Evolutionary conservation across 2,797 vertebrate species (phyloP).

Genomic region (Acomys russatus): DNA sequence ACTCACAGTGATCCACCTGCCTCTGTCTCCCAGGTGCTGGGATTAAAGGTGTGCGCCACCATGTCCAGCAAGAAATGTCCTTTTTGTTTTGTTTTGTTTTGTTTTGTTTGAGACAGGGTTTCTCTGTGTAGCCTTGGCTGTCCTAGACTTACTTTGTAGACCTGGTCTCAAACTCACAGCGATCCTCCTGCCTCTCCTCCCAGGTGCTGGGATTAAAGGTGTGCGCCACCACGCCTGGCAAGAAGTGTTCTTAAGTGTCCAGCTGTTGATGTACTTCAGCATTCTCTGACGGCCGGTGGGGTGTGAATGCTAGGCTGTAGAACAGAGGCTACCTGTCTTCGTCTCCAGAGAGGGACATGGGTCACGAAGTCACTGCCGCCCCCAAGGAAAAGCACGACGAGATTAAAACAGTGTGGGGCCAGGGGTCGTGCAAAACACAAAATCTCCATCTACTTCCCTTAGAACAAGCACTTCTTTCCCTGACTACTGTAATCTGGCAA

Average conservation of each 20-base stretch:
- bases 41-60: too few relatives aligned
- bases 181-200: too few relatives aligned
- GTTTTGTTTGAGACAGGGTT: too few relatives aligned
- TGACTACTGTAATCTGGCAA: slow-evolving; percentile 14
- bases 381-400: background rate
- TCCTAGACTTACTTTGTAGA: too few relatives aligned
- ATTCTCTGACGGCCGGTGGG: background rate
- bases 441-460: background rate
- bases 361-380: background rate
- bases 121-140: too few relatives aligned
- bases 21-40: too few relatives aligned
- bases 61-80: background rate
- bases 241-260: slow-evolving; percentile 11
- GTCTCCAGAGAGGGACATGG: slow-evolving; percentile 35
- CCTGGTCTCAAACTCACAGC: too few relatives aligned
- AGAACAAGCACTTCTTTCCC: background rate
- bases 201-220: too few relatives aligned
- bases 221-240: too few relatives aligned
- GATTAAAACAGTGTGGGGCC: background rate
- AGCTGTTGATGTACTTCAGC: slow-evolving; percentile 2
- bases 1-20: too few relatives aligned
- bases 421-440: background rate
- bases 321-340: background rate
- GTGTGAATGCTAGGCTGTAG: background rate
- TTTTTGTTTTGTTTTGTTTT: too few relatives aligned